Percentiles rank a stretch among this genome's conserved stretches.
Conservation (phyloP, 2,113 vertebrate genomes). For the Anser cygnoides region DNA sequence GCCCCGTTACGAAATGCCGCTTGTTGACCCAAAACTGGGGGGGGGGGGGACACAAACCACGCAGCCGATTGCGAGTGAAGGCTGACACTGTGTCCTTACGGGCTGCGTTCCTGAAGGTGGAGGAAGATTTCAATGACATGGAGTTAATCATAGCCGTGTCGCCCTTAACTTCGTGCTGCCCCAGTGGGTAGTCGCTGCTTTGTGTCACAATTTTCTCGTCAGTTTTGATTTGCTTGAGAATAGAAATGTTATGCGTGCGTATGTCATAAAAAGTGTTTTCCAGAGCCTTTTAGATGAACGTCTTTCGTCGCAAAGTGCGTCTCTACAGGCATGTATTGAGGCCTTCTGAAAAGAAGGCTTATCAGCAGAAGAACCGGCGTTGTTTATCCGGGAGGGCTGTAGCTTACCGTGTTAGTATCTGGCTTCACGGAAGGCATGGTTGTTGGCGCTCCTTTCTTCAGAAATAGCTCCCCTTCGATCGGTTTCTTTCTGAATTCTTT, state of each 20-base stretch:
- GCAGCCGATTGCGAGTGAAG: constrained; percentile 4
- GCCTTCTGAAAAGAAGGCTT: constrained; percentile 46
- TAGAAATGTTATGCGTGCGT: background rate
- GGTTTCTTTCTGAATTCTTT: background rate
- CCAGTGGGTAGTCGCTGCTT: constrained; percentile 6
- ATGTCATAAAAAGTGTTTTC: constrained; percentile 1
- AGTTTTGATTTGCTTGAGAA: constrained; percentile 24
- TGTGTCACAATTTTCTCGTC: constrained; percentile 37
- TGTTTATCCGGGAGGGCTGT: constrained; percentile 43
- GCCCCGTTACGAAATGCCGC: constrained; percentile 28
- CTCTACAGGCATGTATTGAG: constrained; percentile 26
- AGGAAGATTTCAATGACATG: constrained; percentile 53
- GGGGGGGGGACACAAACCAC: background rate
- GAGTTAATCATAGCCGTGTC: constrained; percentile 53
- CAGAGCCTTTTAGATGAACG: constrained; percentile 13
- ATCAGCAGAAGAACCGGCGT: background rate
- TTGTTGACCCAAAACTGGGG: constrained; percentile 42
- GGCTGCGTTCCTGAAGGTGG: constrained; percentile 41
- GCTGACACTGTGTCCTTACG: constrained; percentile 24
- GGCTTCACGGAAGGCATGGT: background rate
- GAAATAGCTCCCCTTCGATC: background rate
- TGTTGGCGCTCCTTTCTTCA: background rate
- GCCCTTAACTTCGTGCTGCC: constrained; percentile 61
- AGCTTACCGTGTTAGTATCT: background rate
- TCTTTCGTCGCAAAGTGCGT: constrained; percentile 20